phyloP scores from a whole-genome alignment of 1,140 invertebrate genomes.

The Eufriesea mexicana region DNA sequence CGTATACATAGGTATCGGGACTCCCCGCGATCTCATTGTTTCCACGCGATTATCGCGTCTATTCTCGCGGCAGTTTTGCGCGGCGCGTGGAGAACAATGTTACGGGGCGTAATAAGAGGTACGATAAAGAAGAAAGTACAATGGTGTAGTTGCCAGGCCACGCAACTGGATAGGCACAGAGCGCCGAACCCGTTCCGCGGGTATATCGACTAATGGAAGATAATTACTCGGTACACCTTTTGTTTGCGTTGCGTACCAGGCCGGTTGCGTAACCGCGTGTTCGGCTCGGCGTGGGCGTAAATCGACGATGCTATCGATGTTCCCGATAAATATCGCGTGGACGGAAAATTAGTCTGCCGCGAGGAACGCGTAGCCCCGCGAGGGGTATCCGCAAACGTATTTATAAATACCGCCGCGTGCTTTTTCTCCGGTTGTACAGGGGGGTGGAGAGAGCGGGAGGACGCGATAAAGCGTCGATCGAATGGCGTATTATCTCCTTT shows the following conservation, averaged over 20 bases:
- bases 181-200: background rate
- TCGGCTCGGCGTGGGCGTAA: slow-evolving; percentile 11
- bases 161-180: background rate
- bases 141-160: background rate
- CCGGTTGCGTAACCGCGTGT: slow-evolving; percentile 1
- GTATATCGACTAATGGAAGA: slow-evolving; percentile 22
- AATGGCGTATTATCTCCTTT: slow-evolving; percentile 36
- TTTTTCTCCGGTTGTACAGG: background rate
- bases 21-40: slow-evolving; percentile 59
- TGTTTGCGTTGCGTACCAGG: background rate
- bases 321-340: slow-evolving; percentile 31
- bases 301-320: slow-evolving; percentile 20
- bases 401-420: background rate
- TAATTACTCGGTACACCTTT: slow-evolving; percentile 43
- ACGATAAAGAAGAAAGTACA: slow-evolving; percentile 17
- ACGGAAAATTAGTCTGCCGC: slow-evolving; percentile 13
- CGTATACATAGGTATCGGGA: background rate
- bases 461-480: slow-evolving; percentile 39
- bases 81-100: slow-evolving; percentile 34
- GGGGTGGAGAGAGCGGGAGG: background rate
- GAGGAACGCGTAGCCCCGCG: background rate
- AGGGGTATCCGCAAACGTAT: background rate
- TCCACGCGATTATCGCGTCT: slow-evolving; percentile 55
- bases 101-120: slow-evolving; percentile 50
- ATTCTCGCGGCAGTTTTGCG: slow-evolving; percentile 14